These are phyloP conservation scores for Lasioglossum vierecki DNA, from an alignment of 2,888 invertebrate species.

Conservation along the genomic window DNA sequence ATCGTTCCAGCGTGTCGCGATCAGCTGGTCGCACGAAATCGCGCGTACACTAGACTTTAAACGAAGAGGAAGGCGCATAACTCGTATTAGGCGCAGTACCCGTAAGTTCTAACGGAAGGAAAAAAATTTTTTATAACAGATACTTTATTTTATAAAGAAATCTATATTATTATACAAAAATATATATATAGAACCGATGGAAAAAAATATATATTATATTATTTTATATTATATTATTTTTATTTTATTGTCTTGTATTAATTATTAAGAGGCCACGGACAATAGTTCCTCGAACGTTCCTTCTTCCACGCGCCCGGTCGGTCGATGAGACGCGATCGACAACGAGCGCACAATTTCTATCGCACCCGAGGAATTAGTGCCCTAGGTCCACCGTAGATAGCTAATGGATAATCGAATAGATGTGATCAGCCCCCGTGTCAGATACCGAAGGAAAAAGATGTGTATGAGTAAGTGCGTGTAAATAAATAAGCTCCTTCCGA, in stretches of 20 bases:
- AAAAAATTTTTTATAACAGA: constrained; percentile 79
- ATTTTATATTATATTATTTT: constrained; percentile 74
- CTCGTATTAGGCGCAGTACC: constrained; percentile 54
- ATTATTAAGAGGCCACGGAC: constrained; percentile 69
- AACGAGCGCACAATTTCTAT: background rate
- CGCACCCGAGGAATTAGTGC: constrained; percentile 65
- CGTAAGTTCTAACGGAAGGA: constrained; percentile 63
- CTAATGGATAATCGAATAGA: constrained; percentile 68
- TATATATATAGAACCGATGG: constrained; percentile 61
- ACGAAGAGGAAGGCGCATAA: constrained; percentile 48
- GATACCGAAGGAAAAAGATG: constrained; percentile 56
- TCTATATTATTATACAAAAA: constrained; percentile 76
- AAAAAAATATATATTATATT: constrained; percentile 72
- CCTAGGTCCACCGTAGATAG: constrained; percentile 71
- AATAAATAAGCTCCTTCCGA: constrained; percentile 75
- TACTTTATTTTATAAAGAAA: constrained; percentile 81
- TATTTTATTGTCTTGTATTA: constrained; percentile 70
- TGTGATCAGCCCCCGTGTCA: constrained; percentile 67
- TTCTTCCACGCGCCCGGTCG: background rate
- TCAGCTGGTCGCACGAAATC: constrained; percentile 22
- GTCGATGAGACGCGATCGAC: background rate
- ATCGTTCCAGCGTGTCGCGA: constrained; percentile 43
- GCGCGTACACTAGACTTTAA: constrained; percentile 57
- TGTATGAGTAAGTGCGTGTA: constrained; percentile 78
- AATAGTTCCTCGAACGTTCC: constrained; percentile 63